phyloP scores from a whole-genome alignment of 2,113 vertebrate genomes.

The Callaeas wilsoni region DNA sequence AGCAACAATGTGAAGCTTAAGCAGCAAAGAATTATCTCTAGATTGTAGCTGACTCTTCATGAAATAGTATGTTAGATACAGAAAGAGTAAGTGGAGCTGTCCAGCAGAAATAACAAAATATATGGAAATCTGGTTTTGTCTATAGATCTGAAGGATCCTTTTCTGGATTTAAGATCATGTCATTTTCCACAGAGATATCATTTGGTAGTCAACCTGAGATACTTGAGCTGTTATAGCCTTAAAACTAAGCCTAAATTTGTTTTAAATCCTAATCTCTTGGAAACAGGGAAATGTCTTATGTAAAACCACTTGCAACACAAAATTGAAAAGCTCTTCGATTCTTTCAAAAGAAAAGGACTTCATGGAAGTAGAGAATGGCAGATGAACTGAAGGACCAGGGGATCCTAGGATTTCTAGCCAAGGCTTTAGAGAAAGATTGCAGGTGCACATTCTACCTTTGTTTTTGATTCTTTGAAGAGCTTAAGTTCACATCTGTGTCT shows the following conservation, averaged over 20 bases:
- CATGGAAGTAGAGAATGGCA: background rate
- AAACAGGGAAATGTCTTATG: background rate
- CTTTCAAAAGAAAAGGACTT: background rate
- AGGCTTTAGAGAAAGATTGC: background rate
- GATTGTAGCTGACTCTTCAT: background rate
- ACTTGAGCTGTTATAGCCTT: background rate
- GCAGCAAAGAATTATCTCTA: background rate
- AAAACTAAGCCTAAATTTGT: background rate
- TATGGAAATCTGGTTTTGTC: background rate
- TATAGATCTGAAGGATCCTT: background rate
- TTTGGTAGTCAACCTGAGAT: background rate
- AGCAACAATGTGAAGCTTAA: background rate
- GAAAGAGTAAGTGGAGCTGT: background rate
- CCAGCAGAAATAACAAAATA: background rate
- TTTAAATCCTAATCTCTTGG: background rate
- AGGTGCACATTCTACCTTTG: conserved; percentile 4
- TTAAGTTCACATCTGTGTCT: conserved; percentile 1
- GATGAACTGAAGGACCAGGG: background rate
- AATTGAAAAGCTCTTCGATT: background rate
- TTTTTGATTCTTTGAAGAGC: conserved; percentile 11
- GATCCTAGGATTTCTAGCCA: background rate
- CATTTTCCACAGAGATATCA: background rate
- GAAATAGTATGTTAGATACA: background rate
- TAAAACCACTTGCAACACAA: background rate
- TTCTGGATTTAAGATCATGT: background rate